Evolutionary conservation across 2,888 invertebrate species (phyloP), one percentile per base, ranked within the genome.

Genomic region (Choreutis nemorana): DNA sequence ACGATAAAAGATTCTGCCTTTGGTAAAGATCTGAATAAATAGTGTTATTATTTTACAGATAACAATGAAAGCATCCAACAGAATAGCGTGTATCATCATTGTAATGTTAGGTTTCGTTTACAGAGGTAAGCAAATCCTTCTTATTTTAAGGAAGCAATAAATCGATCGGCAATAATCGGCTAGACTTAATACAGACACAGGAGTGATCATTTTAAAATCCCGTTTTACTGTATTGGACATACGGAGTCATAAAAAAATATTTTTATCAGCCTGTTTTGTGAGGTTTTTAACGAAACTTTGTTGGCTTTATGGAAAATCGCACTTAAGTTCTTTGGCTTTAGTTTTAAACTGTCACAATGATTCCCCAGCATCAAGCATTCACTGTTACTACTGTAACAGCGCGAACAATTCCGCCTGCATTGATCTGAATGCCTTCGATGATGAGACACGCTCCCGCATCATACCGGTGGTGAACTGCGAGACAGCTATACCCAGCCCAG

Each of bases 351-450:
- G n/a, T n/a, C n/a, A n/a, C n/a, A n/a, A n/a, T n/a, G n/a, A n/a
- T n/a, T n/a, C 55, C 53, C 4, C 65, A 85, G 85, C 66, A 8
- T 44, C 64, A 20, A 68, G 71, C 16, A 80, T 87, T 31, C 64
- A 78, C 40, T 91, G 91, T 45, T 90, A 84, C 64, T 87, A 89
- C 52, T 91, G 91, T 66, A 90, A 89, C 59, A 89, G 90, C 12
- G 83, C 81, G 11, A 80, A 83, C 44, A 83, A 90, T 57, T 79
- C 82, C 5, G 85, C 84, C 23, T 91, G 91, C 48, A 62, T 67
- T 1, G 81, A 81, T 33, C 58, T 87, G 35, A 71, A 79, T 33
- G 54, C 60, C 31, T 55, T 55, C 11, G 61, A 68, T 2, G 81
- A 83, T 8, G 73, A 73, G 37, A 36, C 55, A 11, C 49, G 61